phyloP scores from a whole-genome alignment of 2,797 vertebrate species.

The Gallinago solitaria region DNA sequence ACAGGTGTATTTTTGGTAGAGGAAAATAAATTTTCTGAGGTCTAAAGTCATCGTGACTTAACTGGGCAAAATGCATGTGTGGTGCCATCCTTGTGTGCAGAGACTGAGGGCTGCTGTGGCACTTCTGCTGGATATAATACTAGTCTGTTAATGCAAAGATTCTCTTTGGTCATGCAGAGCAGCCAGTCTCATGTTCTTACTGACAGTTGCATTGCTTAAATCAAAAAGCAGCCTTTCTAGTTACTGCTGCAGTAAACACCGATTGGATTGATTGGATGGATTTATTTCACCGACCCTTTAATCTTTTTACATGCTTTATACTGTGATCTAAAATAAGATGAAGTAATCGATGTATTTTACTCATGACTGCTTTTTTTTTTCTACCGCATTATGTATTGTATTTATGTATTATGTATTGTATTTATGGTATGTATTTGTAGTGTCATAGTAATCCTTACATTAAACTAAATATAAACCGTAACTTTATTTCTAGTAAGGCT shows the following conservation, averaged over 20 bases:
- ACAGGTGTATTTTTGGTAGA: accelerated
- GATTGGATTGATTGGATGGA: neutral
- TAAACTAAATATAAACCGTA: neutral
- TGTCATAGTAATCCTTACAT: neutral
- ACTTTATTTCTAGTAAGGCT: neutral
- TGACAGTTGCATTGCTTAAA: neutral
- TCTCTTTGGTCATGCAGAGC: neutral
- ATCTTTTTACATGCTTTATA: neutral
- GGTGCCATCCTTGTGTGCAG: neutral
- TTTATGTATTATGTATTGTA: neutral
- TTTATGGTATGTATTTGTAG: neutral
- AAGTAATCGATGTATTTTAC: neutral
- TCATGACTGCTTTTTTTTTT: neutral
- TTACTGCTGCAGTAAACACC: neutral
- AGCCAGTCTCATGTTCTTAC: neutral
- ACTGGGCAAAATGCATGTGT: neutral
- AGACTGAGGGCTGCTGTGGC: neutral
- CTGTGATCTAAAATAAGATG: neutral
- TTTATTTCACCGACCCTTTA: neutral
- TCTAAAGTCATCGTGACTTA: neutral
- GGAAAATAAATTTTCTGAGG: neutral
- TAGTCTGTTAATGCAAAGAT: neutral
- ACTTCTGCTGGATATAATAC: neutral
- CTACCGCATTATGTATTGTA: neutral
- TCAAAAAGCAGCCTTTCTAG: neutral